A percentile compares a stretch with the other conserved stretches of the same genome.
phyloP scores from a whole-genome alignment of 1,140 invertebrate species.

The Vanessa atalanta region DNA sequence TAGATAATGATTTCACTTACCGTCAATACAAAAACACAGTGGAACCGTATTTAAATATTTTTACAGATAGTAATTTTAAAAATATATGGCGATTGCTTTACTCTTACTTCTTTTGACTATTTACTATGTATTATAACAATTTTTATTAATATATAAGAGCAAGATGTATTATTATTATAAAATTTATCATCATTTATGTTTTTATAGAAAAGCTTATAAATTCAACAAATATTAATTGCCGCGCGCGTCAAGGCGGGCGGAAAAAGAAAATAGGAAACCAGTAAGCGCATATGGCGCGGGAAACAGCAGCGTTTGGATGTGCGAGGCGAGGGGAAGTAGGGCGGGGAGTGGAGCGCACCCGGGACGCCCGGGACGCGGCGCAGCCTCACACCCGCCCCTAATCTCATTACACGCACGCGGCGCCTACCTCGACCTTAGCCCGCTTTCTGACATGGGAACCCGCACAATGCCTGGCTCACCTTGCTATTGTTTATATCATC shows the following conservation, averaged over 20 bases:
- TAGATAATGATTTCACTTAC: too few relatives aligned
- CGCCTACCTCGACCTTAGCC: constrained; percentile 59
- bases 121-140: too few relatives aligned
- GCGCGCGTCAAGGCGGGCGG: constrained; percentile 51
- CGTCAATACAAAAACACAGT: too few relatives aligned
- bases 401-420: constrained; percentile 66
- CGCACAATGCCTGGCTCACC: constrained; percentile 31
- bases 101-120: too few relatives aligned
- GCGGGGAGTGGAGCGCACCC: constrained; percentile 36
- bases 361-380: constrained; percentile 48
- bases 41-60: too few relatives aligned
- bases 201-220: neutral
- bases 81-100: too few relatives aligned
- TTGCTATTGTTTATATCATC: constrained; percentile 31
- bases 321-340: constrained; percentile 31
- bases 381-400: constrained; percentile 57
- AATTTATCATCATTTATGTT: neutral
- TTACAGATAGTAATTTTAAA: too few relatives aligned
- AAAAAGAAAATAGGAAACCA: constrained; percentile 48
- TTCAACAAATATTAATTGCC: neutral
- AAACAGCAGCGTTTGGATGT: constrained; percentile 26
- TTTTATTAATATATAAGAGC: too few relatives aligned
- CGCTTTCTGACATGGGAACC: constrained; percentile 50
- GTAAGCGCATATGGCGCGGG: constrained; percentile 28
- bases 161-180: neutral